These are phyloP conservation scores for Hyposoter dolosus DNA, from an alignment of 2,888 invertebrate genomes.

Conservation along the genomic window DNA sequence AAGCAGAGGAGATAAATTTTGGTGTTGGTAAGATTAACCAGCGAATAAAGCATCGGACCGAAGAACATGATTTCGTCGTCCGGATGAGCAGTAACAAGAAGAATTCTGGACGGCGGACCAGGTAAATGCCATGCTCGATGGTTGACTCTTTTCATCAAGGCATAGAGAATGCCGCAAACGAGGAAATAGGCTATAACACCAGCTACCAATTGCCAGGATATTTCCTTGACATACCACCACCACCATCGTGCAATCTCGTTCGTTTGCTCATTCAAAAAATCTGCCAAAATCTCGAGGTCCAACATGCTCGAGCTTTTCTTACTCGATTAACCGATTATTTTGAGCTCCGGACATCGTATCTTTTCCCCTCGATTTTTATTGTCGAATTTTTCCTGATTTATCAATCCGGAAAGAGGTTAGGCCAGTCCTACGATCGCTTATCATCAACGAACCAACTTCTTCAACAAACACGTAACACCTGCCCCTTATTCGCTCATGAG, in stretches of 20 bases:
- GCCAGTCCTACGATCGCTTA: not conserved
- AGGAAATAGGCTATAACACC: constrained; percentile 79
- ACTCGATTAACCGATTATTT: not conserved
- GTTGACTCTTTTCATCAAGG: constrained; percentile 78
- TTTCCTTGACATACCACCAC: constrained; percentile 81
- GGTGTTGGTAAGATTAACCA: constrained; percentile 88
- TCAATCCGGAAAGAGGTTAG: not conserved
- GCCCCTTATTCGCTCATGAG: not conserved
- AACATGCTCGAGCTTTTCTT: constrained; percentile 56
- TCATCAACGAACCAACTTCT: not conserved
- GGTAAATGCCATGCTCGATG: constrained; percentile 83
- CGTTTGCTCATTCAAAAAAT: constrained; percentile 75
- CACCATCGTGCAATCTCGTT: constrained; percentile 80
- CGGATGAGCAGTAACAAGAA: constrained; percentile 97
- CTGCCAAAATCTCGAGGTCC: constrained; percentile 73
- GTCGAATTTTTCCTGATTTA: not conserved
- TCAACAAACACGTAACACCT: not conserved
- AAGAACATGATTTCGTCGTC: constrained; percentile 99
- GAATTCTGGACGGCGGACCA: constrained; percentile 86
- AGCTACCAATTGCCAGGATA: constrained; percentile 81
- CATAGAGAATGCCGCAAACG: constrained; percentile 80
- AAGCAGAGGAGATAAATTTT: constrained; percentile 94
- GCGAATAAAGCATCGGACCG: constrained; percentile 93
- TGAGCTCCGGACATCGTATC: not conserved
- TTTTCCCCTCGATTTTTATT: not conserved